A percentile compares a stretch with the other conserved stretches of the same genome.
phyloP scores from a whole-genome alignment of 92 coral and sea anemone genomes.

The Parazoanthus darwini region DNA sequence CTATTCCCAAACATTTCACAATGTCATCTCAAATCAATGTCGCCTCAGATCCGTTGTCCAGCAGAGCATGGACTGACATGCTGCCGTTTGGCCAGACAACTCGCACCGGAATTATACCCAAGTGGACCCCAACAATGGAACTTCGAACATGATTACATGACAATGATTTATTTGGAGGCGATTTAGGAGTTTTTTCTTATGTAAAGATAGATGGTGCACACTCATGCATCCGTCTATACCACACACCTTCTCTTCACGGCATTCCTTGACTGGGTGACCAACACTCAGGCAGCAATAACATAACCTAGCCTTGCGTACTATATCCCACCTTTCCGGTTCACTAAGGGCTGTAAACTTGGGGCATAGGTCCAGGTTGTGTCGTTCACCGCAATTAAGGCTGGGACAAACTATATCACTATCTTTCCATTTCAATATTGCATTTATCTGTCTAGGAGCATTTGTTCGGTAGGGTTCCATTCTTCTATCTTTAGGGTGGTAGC shows the following conservation, averaged over 20 bases:
- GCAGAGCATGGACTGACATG: not conserved
- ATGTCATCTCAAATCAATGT: not conserved
- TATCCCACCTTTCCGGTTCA: not conserved
- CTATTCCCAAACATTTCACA: not conserved
- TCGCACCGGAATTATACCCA: not conserved
- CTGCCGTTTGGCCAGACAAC: not conserved
- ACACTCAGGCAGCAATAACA: not conserved
- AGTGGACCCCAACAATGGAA: not conserved
- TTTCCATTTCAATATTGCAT: too few relatives aligned
- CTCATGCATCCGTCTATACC: not conserved
- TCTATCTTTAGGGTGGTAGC: too few relatives aligned
- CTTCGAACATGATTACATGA: not conserved
- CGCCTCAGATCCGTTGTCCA: not conserved
- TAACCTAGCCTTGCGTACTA: not conserved
- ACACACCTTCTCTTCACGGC: not conserved
- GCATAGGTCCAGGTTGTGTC: not conserved
- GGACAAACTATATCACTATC: too few relatives aligned
- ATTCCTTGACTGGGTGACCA: not conserved
- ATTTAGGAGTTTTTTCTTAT: not conserved
- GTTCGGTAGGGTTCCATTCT: too few relatives aligned
- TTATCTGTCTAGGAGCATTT: too few relatives aligned
- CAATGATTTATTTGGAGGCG: not conserved
- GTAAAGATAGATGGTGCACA: not conserved
- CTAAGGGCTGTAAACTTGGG: not conserved
- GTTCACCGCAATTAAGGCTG: too few relatives aligned